Evolutionary conservation across 53 echinoderm and acorn worm species (phyloP), one percentile per base, ranked within the genome.

Genomic region (Actinopyga echinites): DNA sequence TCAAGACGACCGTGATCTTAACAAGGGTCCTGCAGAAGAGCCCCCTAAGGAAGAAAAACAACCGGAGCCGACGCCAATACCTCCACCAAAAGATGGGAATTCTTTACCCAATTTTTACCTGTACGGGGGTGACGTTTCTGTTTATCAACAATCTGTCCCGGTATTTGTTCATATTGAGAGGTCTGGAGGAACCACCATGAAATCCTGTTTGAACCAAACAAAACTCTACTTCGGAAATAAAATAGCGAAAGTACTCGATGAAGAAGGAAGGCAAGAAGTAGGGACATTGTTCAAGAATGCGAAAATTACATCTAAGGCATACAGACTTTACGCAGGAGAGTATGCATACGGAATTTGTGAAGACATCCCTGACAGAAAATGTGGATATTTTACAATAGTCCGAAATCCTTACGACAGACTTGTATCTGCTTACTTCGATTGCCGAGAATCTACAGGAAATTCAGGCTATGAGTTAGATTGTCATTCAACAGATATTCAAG

Each of bases 401-500:
- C 25, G 77, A n/a, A 56, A 77, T 30, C 77, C 77, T 45, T 77
- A 77, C 56, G 77, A 77, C 20, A 54, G 77, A 31, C 30, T 77
- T 6, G 77, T 77, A 19, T 77, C 77, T 12, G 77, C 77, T 32
- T 77, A 77, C 54, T 77, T 77, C 49, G 77, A 52, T 55, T 77
- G 77, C 56, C 77, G 77, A 17, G 56, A 77, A 55, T 52, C 53
- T 12, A 11, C 29, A 30, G 77, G 77, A n/a, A 30, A 77, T 11
- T 25, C 55, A 1, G 77, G 77, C 22, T 77, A 77, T 56, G 19
- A 52, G 7, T 54, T 77, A 25, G 77, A 77, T 49, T 77, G 77
- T 30, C 77, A 77, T 32, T 30, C 77, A 9, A 56, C 77, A 19
- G 77, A 77, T 4, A 77, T 77, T 21, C 54, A 77, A 55, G 77